Evolutionary conservation across 2,888 invertebrate genomes (phyloP), one percentile per base, ranked within the genome.

Genomic region (Metopia argyrocephala): DNA sequence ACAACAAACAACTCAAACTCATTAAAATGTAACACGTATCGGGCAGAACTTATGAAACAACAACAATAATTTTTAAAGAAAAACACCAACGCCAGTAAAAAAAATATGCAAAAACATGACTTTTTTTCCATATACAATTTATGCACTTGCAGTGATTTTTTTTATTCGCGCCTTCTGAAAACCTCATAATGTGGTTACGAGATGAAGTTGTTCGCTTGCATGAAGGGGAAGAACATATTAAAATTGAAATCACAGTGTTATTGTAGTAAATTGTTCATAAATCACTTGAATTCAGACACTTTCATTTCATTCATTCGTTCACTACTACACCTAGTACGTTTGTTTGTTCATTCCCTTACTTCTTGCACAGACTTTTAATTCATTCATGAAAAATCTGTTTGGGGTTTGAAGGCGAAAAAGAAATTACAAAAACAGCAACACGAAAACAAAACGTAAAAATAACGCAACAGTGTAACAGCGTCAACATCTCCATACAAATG

Each of bases 1-100:
- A 18, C 31, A 38, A 70, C 48, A 66, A 45, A n/a, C 68, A 76
- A 79, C 61, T n/a, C n/a, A 79, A 80, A 81, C 81, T 81, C 81
- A 81, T 81, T 81, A 81, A 81, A 81, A 78, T 74, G 69, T 81
- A 78, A 81, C 81, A 76, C 78, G 78, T 78, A 81, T 74, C 69
- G 81, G 81, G 81, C 74, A 69, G 78, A 74, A 78, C 81, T 74
- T 54, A 21, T 56, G 38, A 57, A 70, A 54, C 21, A 69, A 56
- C 52, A 71, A 78, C 28, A 27, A 28, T 18, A 54, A 18, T 38
- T 12, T 12, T 38, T 3, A 38, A 48, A 54, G 64, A 66, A 25
- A 64, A 66, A 38, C 21, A 6, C 27, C 56, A 68, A 57, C 56
- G 12, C 27, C 5, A 61, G 18, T 18, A 27, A 9, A 31, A 46